phyloP scores from a whole-genome alignment of 2,797 vertebrate species.

The Buceros bicornis region DNA sequence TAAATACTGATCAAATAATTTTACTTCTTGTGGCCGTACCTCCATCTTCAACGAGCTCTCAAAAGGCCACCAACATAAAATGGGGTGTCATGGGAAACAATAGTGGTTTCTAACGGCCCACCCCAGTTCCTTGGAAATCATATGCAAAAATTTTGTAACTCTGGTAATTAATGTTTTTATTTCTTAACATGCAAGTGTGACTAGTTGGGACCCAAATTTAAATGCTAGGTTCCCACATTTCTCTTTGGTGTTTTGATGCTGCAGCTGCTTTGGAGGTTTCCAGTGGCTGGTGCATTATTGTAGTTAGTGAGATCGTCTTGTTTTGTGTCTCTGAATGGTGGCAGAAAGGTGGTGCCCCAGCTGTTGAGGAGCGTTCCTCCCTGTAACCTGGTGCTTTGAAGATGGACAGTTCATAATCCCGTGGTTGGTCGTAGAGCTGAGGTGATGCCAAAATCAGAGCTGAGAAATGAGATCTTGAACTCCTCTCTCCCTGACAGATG shows the following conservation, averaged over 20 bases:
- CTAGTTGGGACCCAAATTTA: neutral
- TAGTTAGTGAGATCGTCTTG: neutral
- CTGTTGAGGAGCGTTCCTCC: neutral
- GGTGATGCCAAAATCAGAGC: neutral
- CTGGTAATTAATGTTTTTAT: neutral
- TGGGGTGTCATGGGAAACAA: neutral
- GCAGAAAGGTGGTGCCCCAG: neutral
- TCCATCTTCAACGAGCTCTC: neutral
- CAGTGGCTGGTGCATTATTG: neutral
- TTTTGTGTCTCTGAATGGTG: neutral
- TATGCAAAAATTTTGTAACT: neutral
- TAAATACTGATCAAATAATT: neutral
- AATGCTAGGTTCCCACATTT: neutral
- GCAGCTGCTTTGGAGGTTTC: neutral
- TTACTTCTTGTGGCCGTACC: neutral
- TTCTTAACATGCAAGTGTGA: neutral
- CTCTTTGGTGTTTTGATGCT: neutral
- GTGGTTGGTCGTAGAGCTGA: neutral
- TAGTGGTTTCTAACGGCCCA: neutral
- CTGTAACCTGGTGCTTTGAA: neutral
- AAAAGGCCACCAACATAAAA: neutral
- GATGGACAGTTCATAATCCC: neutral
- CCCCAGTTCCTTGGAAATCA: neutral
- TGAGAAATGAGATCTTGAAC: neutral
- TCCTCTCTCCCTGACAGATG: neutral